Evolutionary conservation across 1,140 invertebrate genomes (phyloP), one percentile per base, ranked within the genome.

Genomic region (Cyphomyrmex costatus): DNA sequence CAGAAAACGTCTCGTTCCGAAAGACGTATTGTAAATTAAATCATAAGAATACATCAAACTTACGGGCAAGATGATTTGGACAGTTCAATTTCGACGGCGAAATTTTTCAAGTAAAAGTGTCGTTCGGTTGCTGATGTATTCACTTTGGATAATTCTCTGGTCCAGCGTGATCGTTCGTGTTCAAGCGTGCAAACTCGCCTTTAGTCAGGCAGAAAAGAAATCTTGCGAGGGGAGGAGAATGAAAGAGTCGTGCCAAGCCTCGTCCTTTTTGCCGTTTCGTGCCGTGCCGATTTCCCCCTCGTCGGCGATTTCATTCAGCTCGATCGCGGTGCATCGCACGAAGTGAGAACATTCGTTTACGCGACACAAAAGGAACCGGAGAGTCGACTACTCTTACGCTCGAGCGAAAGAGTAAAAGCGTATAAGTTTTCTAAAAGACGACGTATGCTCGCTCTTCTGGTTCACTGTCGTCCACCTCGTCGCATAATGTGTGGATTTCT

Each of bases 311-410:
- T 84, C 83, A 89, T 89, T 89, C 87, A 89, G 49, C 56, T 68
- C 33, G 61, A 71, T 83, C 27, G 66, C 74, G 84, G 82, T 73
- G 63, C 53, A 85, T 78, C 80, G 80, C 60, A 84, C 79, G 73
- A 88, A 85, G 83, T 78, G 88, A 89, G 88, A 88, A 89, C 82
- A 87, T 68, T 88, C 88, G 88, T 89, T 89, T 88, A 79, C 77
- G 63, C 42, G 87, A 1, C 58, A 88, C 87, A 89, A 89, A 89
- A 58, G 66, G 51, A 78, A 42, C 7, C 30, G 42, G 36, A 46
- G 73, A 24, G 53, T 73, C 88, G 49, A 58, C n/a, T 56, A 36
- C 49, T 33, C 36, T 70, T 61, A 51, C 53, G 24, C 36, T 85
- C 61, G 71, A 42, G 42, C 21, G 56, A 56, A 51, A 21, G 60